Percentiles rank a stretch among this genome's conserved stretches.
Conservation (phyloP, 2,888 invertebrate species). For the Trilocha varians region DNA sequence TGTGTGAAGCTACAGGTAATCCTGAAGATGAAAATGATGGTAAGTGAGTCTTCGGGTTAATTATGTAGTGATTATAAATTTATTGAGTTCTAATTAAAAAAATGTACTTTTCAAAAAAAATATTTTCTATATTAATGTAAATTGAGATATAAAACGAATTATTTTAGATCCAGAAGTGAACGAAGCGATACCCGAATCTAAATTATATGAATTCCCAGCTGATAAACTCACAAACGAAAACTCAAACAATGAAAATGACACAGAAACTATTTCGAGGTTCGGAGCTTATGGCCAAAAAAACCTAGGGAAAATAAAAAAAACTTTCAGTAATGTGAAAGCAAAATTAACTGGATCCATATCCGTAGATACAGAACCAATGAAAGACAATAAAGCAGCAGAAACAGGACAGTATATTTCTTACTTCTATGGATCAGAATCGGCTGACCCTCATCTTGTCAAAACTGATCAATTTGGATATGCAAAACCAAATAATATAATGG, state of each 20-base stretch:
- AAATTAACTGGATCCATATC: neutral
- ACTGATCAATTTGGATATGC: neutral
- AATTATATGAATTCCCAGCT: no score
- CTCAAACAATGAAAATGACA: no score
- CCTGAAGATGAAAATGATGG: slow-evolving; percentile 21
- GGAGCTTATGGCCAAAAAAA: neutral
- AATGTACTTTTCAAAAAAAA: no score
- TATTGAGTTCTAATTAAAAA: no score
- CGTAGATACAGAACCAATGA: neutral
- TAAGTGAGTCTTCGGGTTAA: slow-evolving; percentile 9
- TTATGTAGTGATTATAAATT: no score
- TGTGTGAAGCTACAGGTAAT: slow-evolving; percentile 15
- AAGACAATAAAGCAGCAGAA: neutral
- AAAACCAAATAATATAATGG: neutral
- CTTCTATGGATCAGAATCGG: slow-evolving; percentile 1
- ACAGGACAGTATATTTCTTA: neutral
- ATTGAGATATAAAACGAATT: no score
- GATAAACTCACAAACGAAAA: no score
- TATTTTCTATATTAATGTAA: no score
- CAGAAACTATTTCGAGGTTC: no score
- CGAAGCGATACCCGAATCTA: no score
- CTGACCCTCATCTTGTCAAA: slow-evolving; percentile 5
- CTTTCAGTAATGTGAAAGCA: neutral
- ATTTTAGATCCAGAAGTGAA: no score
- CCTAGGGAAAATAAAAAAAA: neutral